Evolutionary conservation across 2,113 vertebrate genomes (phyloP), one percentile per base, ranked within the genome.

Genomic region (Dunckerocampus dactyliophorus): DNA sequence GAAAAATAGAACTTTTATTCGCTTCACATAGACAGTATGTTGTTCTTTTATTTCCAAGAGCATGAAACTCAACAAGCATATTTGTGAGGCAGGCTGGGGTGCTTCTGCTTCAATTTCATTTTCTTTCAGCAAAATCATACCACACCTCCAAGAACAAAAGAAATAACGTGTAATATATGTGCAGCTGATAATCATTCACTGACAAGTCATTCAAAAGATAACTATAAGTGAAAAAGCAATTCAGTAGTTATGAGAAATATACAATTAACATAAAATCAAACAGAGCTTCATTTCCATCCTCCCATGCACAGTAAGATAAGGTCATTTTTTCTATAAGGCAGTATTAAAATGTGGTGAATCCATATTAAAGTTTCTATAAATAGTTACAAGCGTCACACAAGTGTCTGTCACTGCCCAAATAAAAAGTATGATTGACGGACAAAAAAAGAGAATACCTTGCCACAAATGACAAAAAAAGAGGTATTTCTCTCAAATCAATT

Each of bases 1-100:
- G 88, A 96, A 98, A 98, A 97, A 99, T 95, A 98, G 92, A 75
- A 91, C 92, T 59, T 91, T 93, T 96, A 98, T 98, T 97, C 92
- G 71, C 66, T 60, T 95, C 93, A 95, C 93, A 95, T 96, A 94
- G 92, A 94, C 90, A 92, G 92, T 91, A 90, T 90, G 75, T 76
- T 90, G 75, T 76, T 90, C 91, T 60, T 69, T 79, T 74, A 65
- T 75, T 68, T 92, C 92, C 92, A 93, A 88, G 72, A 84, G 72
- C 76, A 81, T 80, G 90, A 94, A 94, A 90, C 92, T 93, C 88
- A 93, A 94, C 93, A 90, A 92, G 90, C 89, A 79, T 81, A 76
- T 77, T 65, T 79, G 68, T 56, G 71, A 85, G 84, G 85, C 84
- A 87, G 83, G 39, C 39, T 43, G 63, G 79, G 82, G 79, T 82